Conservation (phyloP, 2,797 vertebrate species). For the Melanotaenia boesemani region DNA sequence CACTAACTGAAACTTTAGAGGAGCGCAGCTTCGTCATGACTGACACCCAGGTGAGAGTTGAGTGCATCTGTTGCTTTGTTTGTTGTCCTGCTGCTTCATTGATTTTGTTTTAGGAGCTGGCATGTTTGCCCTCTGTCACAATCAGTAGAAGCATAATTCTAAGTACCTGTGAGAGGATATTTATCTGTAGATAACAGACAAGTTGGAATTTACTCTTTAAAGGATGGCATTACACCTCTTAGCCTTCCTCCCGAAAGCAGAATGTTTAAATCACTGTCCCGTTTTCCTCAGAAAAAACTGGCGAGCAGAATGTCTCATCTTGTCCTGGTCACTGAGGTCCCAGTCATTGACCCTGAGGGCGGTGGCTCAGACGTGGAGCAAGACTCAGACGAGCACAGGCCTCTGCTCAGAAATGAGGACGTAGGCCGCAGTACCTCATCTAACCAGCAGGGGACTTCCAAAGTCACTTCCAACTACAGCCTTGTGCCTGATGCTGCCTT, state of each 20-base stretch:
- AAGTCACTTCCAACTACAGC: slow-evolving; percentile 73
- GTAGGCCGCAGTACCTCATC: slow-evolving; percentile 21
- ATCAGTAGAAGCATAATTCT: slow-evolving; percentile 47
- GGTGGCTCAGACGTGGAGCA: slow-evolving; percentile 38
- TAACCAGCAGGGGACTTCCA: slow-evolving; percentile 53
- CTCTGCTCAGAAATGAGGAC: slow-evolving; percentile 68
- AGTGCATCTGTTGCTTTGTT: slow-evolving; percentile 33
- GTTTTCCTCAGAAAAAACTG: slow-evolving; percentile 74
- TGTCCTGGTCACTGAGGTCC: slow-evolving; percentile 68
- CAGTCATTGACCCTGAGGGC: slow-evolving; percentile 28
- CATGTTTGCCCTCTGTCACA: slow-evolving; percentile 9
- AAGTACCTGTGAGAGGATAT: slow-evolving; percentile 1
- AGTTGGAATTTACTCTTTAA: slow-evolving; percentile 7
- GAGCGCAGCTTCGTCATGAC: slow-evolving; percentile 49
- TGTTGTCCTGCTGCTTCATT: slow-evolving; percentile 41
- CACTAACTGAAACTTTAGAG: slow-evolving; percentile 79
- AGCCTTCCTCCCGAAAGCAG: neutral
- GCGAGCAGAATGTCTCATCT: slow-evolving; percentile 82
- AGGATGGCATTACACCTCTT: neutral
- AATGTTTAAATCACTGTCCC: neutral
- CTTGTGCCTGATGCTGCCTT: slow-evolving; percentile 73
- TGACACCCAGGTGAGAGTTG: slow-evolving; percentile 78
- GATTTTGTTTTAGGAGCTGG: slow-evolving; percentile 9
- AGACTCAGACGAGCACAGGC: slow-evolving; percentile 74
- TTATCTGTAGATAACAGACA: slow-evolving; percentile 2